Evolutionary conservation across 2,888 invertebrate species (phyloP), one percentile per base, ranked within the genome.

Genomic region (Tenthredo amoena): DNA sequence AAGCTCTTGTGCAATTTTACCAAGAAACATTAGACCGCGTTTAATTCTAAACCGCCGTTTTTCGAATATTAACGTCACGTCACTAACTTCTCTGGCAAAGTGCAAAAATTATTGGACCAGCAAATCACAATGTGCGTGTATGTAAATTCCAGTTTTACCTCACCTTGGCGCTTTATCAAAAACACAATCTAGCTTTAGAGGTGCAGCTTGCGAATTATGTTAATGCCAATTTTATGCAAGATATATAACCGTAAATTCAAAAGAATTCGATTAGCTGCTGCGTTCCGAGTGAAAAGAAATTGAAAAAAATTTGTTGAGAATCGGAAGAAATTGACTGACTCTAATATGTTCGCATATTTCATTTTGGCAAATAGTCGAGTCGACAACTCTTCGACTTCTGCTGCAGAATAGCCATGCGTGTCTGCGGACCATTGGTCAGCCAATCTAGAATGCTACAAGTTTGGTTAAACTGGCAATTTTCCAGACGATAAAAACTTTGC

Each of bases 401-500:
- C 0, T 21, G 10, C 26, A 62, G 31, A 15, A 68, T 68, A n/a
- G 34, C 18, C 21, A 43, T 74, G 74, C 77, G 47, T 18, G 31
- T 31, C 9, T 55, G 31, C 34, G 26, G 18, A 62, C 21, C 9
- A 71, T 83, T 47, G 43, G 43, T 83, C 31, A 50, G 12, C 31
- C 34, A 68, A 68, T 65, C 68, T 68, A 83, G 47, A 83, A 31
- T 83, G 18, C n/a, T 43, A 34, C 31, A 71, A 71, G 83, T 83
- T 83, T 71, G 21, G 68, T 83, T 71, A 81, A 40, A 15, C 31
- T 83, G 83, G 83, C 83, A 83, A 83, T 71, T 43, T 47, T 83
- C 68, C 83, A 83, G n/a, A 47, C 43, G 65, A 83, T 83, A 31
- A 83, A 83, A 68, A 83, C 68, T 83, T 83, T 47, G 83, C 83